Base-by-base conservation (phyloP, 2,888 invertebrate species). In the Cheilosia grossa region DNA sequence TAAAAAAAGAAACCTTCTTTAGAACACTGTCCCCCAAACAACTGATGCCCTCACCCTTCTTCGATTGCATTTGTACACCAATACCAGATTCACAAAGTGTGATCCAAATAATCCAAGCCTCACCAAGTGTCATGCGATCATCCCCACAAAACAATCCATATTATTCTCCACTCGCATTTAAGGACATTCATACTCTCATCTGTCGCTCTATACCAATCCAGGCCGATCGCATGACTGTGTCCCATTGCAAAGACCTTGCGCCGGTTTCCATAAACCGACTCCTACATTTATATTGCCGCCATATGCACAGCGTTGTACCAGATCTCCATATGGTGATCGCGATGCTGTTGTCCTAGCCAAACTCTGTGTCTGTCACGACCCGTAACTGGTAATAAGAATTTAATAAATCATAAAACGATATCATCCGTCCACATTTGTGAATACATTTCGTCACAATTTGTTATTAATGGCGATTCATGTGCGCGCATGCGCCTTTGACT, bases 331-430 rank as follows among this genome's bases (percentile, higher is more conserved):
- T 64, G 61, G 63, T 40, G 37, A 47, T 63, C 44, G 59, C 30
- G 4, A 10, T 44, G 37, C 53, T 73, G 66, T 78, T 64, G 78
- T 78, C 72, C 72, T 82, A 72, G 53, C 78, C 59, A 72, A 78
- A 78, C 64, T 61, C 47, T 59, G 53, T 70, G 44, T 51, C 67
- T 30, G 59, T 37, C 83, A 83, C 83, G 80, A 74, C 40, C 67
- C 44, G 33, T 30, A 66, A 66, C 33, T 10, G 69, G 80, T 49
- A 83, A 75, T 69, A 74, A 58, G 21, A 75, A 74, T 80, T 80
- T 59, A 80, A 83, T 83, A 83, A 83, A 83, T 83, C 80, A 83
- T 80, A 83, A 80, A 83, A 81, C 80, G 69, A 80, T 83, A 83
- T 80, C 80, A 83, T 83, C 74, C 74, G 30, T 75, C 74, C 53